Percentiles rank a stretch among this genome's conserved stretches.
These are phyloP conservation scores for Sebastes aleutianus DNA, from an alignment of 2,797 vertebrate genomes.

Conservation along the genomic window DNA sequence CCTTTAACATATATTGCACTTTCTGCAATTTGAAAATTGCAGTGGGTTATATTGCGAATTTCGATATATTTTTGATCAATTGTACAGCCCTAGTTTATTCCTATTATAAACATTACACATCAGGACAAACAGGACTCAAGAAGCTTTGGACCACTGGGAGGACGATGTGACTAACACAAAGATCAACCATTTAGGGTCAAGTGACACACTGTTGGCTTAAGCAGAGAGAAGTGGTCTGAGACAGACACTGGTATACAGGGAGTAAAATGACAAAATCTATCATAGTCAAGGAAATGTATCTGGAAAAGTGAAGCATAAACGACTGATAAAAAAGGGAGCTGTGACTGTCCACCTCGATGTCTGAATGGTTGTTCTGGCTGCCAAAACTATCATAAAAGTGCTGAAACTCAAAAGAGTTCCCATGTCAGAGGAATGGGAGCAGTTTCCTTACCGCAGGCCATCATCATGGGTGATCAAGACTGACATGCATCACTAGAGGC, in stretches of 20 bases:
- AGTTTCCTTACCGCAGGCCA: constrained; percentile 64
- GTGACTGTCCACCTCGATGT: neutral
- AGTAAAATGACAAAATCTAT: neutral
- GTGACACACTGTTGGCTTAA: neutral
- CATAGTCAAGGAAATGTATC: neutral
- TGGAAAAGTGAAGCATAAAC: neutral
- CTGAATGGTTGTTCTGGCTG: constrained; percentile 35
- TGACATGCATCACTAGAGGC: constrained; percentile 79
- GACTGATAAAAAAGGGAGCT: neutral
- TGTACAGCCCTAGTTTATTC: neutral
- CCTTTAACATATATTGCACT: too few species aligned
- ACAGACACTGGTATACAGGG: neutral
- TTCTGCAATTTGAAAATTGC: too few species aligned
- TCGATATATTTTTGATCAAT: fast-evolving
- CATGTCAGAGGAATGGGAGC: constrained; percentile 58
- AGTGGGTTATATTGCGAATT: too few species aligned
- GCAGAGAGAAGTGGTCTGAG: neutral
- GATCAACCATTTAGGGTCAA: neutral
- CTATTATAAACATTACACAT: constrained; percentile 20
- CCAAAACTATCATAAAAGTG: constrained; percentile 70
- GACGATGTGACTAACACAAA: neutral
- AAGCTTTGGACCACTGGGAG: neutral
- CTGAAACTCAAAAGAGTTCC: constrained; percentile 72
- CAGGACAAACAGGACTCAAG: neutral
- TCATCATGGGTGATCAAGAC: constrained; percentile 72